Base-by-base conservation (phyloP, 1,140 invertebrate species). In the Platyscapa corneri region DNA sequence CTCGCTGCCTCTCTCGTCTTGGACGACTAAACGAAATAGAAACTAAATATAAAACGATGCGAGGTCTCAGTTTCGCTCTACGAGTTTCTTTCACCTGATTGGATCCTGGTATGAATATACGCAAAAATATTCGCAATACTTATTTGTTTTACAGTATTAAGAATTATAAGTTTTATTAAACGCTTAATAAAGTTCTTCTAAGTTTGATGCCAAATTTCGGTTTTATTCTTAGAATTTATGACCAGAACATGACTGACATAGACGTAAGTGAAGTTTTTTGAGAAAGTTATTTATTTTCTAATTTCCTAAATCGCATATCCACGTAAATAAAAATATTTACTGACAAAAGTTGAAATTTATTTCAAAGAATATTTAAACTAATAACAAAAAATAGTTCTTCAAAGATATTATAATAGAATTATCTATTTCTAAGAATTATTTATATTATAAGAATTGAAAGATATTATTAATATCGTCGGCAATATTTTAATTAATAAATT, bases 41-140 rank as follows among this genome's bases (percentile, higher is more conserved):
- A 82, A 82, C 79, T 82, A 82, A 42, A 70, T 49, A 65, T 56
- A 80, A 80, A 80, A 80, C 56, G 78, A 80, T 65, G 30, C n/a
- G 46, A 53, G 37, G 49, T 32, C 76, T 42, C 20, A 23, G 78
- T 46, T 72, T 53, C 37, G 42, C 42, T 81, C 5, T 42, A 34
- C 49, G 30, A 77, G 65, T 53, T 49, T 82, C 79, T 82, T 82
- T 70, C 79, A 82, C 65, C 42, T 82, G 60, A 53, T 77, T 65
- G 65, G 42, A 82, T 82, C 72, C 65, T 82, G 42, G 60, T n/a
- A 34, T n/a, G n/a, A 32, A 70, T 53, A 53, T 72, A 70, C 18
- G 64, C 78, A 77, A 49, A 56, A 18, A 77, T 53, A 53, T 53
- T 77, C 46, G 39, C 30, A 53, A 77, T 53, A 20, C 30, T 53